Conservation (phyloP, 2,888 invertebrate species). For the Nomada ferruginata region DNA sequence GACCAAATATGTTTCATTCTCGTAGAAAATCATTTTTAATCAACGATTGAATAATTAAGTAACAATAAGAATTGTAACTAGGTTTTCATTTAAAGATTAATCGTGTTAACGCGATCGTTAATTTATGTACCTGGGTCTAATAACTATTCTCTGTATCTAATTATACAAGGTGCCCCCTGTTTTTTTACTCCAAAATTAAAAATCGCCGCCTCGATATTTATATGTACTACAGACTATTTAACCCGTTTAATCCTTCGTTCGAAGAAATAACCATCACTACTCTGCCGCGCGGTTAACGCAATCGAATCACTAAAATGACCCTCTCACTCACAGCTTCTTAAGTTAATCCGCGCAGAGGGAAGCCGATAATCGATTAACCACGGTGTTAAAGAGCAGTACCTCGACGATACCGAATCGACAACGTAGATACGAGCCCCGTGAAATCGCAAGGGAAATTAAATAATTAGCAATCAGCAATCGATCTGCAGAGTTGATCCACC, state of each 20-base stretch:
- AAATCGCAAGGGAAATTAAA: slow-evolving; percentile 55
- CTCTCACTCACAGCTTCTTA: slow-evolving; percentile 55
- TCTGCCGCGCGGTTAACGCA: slow-evolving; percentile 51
- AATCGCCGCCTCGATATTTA: too few relatives aligned
- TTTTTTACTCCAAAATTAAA: too few relatives aligned
- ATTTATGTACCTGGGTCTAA: too few relatives aligned
- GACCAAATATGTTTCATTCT: too few relatives aligned
- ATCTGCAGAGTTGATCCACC: slow-evolving; percentile 46
- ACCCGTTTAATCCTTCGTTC: neutral
- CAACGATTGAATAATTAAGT: too few relatives aligned
- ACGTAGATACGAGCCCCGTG: slow-evolving; percentile 7
- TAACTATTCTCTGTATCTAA: too few relatives aligned
- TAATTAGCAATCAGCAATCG: slow-evolving; percentile 58
- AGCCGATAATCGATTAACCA: slow-evolving; percentile 40
- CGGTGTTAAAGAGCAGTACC: slow-evolving; percentile 26
- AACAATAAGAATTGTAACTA: too few relatives aligned
- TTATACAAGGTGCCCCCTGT: too few relatives aligned
- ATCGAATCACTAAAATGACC: slow-evolving; percentile 38
- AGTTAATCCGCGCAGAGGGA: slow-evolving; percentile 36
- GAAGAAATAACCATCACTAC: slow-evolving; percentile 32
- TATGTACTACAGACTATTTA: too few relatives aligned
- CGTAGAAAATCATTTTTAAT: too few relatives aligned
- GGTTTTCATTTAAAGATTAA: too few relatives aligned
- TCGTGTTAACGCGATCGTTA: too few relatives aligned
- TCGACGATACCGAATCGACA: slow-evolving; percentile 40